Base-by-base conservation (phyloP, 2,888 invertebrate genomes). In the Keiferia lycopersicella region DNA sequence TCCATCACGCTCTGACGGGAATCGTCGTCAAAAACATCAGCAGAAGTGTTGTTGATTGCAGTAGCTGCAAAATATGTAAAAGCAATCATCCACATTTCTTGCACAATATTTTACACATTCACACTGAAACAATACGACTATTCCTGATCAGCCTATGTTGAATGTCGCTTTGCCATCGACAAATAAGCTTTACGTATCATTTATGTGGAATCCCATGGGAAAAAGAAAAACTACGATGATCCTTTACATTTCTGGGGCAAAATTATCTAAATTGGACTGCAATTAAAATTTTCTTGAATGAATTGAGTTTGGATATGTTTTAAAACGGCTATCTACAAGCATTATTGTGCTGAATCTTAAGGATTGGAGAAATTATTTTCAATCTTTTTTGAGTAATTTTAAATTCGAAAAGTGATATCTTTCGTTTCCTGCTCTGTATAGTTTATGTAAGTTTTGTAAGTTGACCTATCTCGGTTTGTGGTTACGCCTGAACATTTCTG, bases 1-100 rank as follows among this genome's bases (percentile, higher is more conserved):
- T 73, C 77, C 76, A 69, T 71, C 73, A 14, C 3, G 69, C 66
- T 62, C 74, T 72, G 79, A 84, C 83, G 74, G 82, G 81, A 82
- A 83, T 87, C 74, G 84, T 86, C 76, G 78, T 69, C 20, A 66
- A 68, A 26, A 6, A 26, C 65, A 63, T 66, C 65, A 34, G 30
- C 56, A 16, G 84, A 87, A 88, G 85, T 88, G 87, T 87, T 84
- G 87, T 82, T 74, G 82, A 87, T 91, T 90, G 88, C 89, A 67
- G 60, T 59, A n/a, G 56, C 34, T 67, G 59, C 67, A 64, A 67
- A 69, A 65, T 69, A 72, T 34, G 68, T 71, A 60, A 64, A 73
- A 62, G 87, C 88, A 88, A 89, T 89, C 81, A 56, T 86, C 86
- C 82, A 87, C 85, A 87, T 86, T 89, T 89, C 83, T 48, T 64